Evolutionary conservation across 2,113 vertebrate species (phyloP).

Genomic region (Fukomys damarensis): DNA sequence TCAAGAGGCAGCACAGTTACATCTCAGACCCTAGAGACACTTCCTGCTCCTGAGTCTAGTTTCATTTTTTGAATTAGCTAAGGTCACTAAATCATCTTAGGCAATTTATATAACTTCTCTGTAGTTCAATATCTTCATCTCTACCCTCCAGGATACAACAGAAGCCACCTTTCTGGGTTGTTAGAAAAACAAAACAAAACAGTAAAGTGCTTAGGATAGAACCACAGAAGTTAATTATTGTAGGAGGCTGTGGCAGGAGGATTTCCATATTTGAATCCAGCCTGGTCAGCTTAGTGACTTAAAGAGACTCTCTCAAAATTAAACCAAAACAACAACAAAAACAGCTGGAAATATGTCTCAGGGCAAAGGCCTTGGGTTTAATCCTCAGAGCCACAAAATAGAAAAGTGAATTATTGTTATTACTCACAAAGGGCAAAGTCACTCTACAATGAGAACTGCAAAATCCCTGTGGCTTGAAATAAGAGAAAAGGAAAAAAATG

Average conservation of each 20-base stretch:
- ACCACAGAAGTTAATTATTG: neutral
- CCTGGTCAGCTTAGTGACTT: neutral
- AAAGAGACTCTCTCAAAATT: neutral
- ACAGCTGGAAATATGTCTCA: neutral
- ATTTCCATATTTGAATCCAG: neutral
- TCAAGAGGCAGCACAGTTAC: neutral
- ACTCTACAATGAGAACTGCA: neutral
- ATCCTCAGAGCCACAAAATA: neutral
- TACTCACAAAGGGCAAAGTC: neutral
- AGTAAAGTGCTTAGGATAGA: neutral
- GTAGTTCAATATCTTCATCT: neutral
- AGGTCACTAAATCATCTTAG: neutral
- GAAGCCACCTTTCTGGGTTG: neutral
- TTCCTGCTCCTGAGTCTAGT: neutral
- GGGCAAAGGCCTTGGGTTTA: neutral
- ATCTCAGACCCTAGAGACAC: neutral
- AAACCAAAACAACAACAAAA: neutral
- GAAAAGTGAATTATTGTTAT: neutral
- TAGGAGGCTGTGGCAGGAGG: neutral
- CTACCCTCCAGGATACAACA: neutral
- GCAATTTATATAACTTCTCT: neutral
- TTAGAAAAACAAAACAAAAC: neutral
- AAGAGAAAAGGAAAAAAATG: no score
- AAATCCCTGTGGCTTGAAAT: constrained; percentile 1
- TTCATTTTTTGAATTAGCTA: neutral